Percentiles rank a stretch among this genome's conserved stretches.
These are phyloP conservation scores for Bursaphelenchus mucronatus DNA, from an alignment of 1,140 invertebrate genomes.

Conservation along the genomic window DNA sequence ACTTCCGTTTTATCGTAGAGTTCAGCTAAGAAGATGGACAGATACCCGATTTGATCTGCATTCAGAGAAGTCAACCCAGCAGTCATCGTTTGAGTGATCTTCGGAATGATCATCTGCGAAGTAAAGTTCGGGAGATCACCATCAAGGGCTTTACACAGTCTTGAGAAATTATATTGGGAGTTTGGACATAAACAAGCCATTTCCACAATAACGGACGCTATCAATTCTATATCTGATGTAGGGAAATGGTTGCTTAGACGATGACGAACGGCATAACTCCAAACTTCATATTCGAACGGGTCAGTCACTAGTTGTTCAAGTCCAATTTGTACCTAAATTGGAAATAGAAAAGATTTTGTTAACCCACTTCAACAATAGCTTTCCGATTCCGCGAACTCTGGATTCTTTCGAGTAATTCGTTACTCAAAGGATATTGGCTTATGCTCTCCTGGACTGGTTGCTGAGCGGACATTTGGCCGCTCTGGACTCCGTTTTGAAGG, in stretches of 20 bases:
- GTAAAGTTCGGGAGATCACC: constrained; percentile 4
- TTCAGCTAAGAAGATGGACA: constrained; percentile 11
- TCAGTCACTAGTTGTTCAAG: constrained; percentile 22
- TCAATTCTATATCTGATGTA: constrained; percentile 6
- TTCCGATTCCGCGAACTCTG: background rate
- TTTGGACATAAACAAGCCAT: constrained; percentile 10
- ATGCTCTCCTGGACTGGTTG: too few relatives aligned
- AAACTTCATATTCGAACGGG: constrained; percentile 23
- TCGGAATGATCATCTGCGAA: constrained; percentile 5
- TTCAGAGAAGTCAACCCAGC: background rate
- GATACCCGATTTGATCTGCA: constrained; percentile 4
- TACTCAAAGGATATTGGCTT: too few relatives aligned
- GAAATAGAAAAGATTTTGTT: background rate
- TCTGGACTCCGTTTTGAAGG: too few relatives aligned
- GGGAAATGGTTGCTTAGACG: constrained; percentile 1
- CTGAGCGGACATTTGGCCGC: too few relatives aligned
- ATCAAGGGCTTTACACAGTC: constrained; percentile 14
- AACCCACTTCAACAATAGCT: constrained; percentile 13
- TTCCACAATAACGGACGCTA: constrained; percentile 24
- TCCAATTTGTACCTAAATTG: constrained; percentile 28
- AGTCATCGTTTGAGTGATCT: constrained; percentile 17
- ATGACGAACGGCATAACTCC: constrained; percentile 8
- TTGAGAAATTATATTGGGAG: constrained; percentile 22
- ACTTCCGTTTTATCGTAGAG: constrained; percentile 21
- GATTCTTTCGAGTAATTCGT: too few relatives aligned